A percentile compares a stretch with the other conserved stretches of the same genome.
Conservation (phyloP, 2,888 invertebrate genomes). For the Monopis laevigella region DNA sequence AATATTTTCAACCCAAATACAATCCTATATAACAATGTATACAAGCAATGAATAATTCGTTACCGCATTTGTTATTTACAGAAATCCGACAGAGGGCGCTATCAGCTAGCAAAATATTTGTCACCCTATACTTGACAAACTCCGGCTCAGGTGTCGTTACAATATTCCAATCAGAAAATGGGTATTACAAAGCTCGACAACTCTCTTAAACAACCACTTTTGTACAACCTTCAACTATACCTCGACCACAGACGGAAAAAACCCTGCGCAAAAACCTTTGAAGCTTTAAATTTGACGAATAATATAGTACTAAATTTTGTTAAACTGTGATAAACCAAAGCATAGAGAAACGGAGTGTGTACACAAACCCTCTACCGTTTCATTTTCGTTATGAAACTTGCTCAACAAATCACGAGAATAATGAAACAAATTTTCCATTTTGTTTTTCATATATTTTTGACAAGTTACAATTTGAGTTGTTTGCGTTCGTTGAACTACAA, state of each 20-base stretch:
- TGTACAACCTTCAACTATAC: neutral
- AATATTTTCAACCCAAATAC: neutral
- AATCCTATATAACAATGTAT: too few species aligned
- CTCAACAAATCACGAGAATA: constrained; percentile 11
- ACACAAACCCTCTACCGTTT: neutral
- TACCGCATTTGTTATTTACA: constrained; percentile 1
- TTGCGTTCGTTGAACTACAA: too few species aligned
- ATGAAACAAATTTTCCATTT: constrained; percentile 9
- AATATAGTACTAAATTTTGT: too few species aligned
- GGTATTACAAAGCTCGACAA: constrained; percentile 7
- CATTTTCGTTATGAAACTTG: constrained; percentile 10
- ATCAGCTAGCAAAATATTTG: constrained; percentile 3
- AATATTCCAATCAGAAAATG: constrained; percentile 8
- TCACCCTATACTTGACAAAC: constrained; percentile 10
- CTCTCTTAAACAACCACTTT: constrained; percentile 10
- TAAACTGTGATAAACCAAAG: too few species aligned
- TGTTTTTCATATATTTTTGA: constrained; percentile 10
- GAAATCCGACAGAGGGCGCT: constrained; percentile 8
- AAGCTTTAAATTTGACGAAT: too few species aligned
- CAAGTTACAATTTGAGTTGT: too few species aligned
- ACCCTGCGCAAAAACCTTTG: too few species aligned
- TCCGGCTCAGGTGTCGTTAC: constrained; percentile 7
- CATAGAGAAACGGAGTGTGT: too few species aligned
- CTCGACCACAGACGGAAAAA: neutral
- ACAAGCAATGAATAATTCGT: constrained; percentile 5